Conservation (phyloP, 2,888 invertebrate genomes). For the Agrotis clavis region DNA sequence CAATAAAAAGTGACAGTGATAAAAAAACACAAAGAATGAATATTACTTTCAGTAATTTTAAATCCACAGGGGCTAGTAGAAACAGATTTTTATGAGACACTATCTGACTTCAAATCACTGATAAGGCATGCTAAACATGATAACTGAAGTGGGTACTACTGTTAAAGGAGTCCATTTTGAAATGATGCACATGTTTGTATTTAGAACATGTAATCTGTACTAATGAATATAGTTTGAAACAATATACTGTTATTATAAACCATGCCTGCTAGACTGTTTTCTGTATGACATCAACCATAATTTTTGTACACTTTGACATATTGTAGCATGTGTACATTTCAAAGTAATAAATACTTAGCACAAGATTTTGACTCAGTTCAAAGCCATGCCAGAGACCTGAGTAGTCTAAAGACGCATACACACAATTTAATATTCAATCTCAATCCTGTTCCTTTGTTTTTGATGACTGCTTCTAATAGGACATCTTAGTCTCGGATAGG, state of each 20-base stretch:
- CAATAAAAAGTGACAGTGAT: slow-evolving; percentile 22
- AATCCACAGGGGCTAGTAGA: background rate
- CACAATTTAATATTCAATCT: too few relatives aligned
- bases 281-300: too few relatives aligned
- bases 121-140: slow-evolving; percentile 40
- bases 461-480: too few relatives aligned
- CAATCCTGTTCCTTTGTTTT: too few relatives aligned
- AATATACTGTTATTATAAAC: too few relatives aligned
- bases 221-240: too few relatives aligned
- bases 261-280: too few relatives aligned
- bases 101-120: slow-evolving; percentile 4
- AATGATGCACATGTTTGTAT: background rate
- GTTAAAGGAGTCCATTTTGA: background rate
- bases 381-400: too few relatives aligned
- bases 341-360: background rate
- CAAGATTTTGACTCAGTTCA: background rate
- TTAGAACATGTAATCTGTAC: background rate
- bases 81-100: background rate
- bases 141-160: slow-evolving; percentile 21
- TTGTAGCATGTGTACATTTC: background rate
- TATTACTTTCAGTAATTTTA: slow-evolving; percentile 8
- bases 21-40: slow-evolving; percentile 24
- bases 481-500: too few relatives aligned
- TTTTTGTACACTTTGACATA: too few relatives aligned
- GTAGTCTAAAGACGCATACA: too few relatives aligned